These are phyloP conservation scores for Artemia franciscana DNA, from an alignment of 1,140 invertebrate species.

Conservation along the genomic window DNA sequence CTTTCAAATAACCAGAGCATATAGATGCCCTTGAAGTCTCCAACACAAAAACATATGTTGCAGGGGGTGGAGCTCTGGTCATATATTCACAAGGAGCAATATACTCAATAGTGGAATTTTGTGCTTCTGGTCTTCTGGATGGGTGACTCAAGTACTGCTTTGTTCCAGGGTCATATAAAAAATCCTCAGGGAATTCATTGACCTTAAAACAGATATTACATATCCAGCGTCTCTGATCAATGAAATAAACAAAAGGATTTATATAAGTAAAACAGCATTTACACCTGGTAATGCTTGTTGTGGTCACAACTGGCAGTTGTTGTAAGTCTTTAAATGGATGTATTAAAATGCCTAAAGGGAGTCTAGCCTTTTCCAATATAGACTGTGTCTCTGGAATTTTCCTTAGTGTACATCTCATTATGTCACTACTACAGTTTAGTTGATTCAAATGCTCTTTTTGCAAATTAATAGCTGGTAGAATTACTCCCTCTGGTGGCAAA, in stretches of 20 bases:
- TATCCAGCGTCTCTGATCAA: slow-evolving; percentile 90
- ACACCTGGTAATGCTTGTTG: slow-evolving; percentile 85
- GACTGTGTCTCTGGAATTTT: slow-evolving; percentile 82
- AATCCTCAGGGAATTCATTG: slow-evolving; percentile 96
- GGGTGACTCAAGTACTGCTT: slow-evolving; percentile 87
- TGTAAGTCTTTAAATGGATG: slow-evolving; percentile 96
- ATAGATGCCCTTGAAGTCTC: slow-evolving; percentile 78
- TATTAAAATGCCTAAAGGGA: slow-evolving; percentile 86
- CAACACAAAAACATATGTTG: slow-evolving; percentile 84
- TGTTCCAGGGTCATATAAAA: slow-evolving; percentile 83
- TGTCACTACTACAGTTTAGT: slow-evolving; percentile 65
- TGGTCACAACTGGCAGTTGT: slow-evolving; percentile 90
- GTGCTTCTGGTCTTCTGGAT: slow-evolving; percentile 74
- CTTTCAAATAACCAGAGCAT: slow-evolving; percentile 70
- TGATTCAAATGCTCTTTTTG: slow-evolving; percentile 58
- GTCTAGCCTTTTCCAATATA: slow-evolving; percentile 74
- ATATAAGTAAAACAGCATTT: slow-evolving; percentile 92
- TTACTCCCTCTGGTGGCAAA: slow-evolving; percentile 49
- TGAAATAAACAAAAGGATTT: slow-evolving; percentile 95
- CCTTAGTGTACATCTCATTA: slow-evolving; percentile 82
- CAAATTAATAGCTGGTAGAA: slow-evolving; percentile 49
- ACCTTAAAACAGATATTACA: slow-evolving; percentile 92
- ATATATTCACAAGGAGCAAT: slow-evolving; percentile 97
- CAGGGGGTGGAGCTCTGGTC: slow-evolving; percentile 89
- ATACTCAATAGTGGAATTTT: slow-evolving; percentile 90